These are phyloP conservation scores for Gandaritis pyraliata DNA, from an alignment of 2,888 invertebrate species.

Conservation along the genomic window DNA sequence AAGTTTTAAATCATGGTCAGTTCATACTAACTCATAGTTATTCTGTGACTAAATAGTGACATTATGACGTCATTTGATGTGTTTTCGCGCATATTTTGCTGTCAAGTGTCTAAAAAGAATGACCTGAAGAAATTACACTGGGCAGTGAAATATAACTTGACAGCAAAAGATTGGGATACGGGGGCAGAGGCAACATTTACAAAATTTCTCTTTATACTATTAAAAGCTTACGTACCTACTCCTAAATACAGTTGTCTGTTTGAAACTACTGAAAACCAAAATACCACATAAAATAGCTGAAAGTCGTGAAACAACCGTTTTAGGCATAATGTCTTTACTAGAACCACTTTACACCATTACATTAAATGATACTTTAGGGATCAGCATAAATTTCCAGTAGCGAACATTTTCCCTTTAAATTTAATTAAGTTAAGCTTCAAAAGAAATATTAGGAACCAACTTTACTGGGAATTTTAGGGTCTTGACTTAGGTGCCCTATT, in stretches of 20 bases:
- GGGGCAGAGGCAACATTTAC: no score
- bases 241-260: not conserved
- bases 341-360: conserved; percentile 23
- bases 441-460: not conserved
- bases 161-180: no score
- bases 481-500: not conserved
- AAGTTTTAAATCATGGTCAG: no score
- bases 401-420: conserved; percentile 28
- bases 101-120: no score
- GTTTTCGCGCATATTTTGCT: no score
- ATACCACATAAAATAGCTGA: conserved; percentile 15
- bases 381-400: conserved; percentile 28
- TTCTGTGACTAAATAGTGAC: no score
- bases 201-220: not conserved
- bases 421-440: conserved; percentile 15
- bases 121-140: no score
- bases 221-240: not conserved
- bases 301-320: conserved; percentile 31
- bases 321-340: conserved; percentile 34
- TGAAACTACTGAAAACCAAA: conserved; percentile 12
- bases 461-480: not conserved
- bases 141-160: no score
- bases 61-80: no score
- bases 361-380: conserved; percentile 33
- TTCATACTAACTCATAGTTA: no score